A percentile compares a stretch with the other conserved stretches of the same genome.
Evolutionary conservation across 2,888 invertebrate genomes (phyloP).

Genomic region (Pharmacophagus antenor): DNA sequence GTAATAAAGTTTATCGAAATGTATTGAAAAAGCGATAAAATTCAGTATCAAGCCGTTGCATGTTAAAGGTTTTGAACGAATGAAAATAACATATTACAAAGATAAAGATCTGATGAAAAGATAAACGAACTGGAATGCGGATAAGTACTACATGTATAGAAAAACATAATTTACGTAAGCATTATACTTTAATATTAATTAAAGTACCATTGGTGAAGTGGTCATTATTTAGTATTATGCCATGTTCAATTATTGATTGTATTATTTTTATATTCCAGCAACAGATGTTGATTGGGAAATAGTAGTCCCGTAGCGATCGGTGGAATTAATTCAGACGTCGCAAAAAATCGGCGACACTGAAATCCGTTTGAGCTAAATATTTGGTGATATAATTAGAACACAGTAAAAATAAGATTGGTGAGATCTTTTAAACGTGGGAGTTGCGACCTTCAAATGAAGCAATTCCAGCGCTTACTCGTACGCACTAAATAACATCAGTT

Average conservation of each 20-base stretch:
- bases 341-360: conserved; percentile 37
- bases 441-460: conserved; percentile 63
- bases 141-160: conserved; percentile 38
- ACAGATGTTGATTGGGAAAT: background rate
- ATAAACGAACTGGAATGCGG: conserved; percentile 50
- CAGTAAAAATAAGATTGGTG: conserved; percentile 64
- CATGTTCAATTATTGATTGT: conserved; percentile 35
- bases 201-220: conserved; percentile 6
- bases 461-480: conserved; percentile 42
- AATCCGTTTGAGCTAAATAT: conserved; percentile 54
- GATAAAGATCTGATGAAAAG: conserved; percentile 38
- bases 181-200: conserved; percentile 2
- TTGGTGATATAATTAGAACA: conserved; percentile 62
- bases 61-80: conserved; percentile 13
- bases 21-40: conserved; percentile 6
- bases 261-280: background rate
- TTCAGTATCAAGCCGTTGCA: background rate
- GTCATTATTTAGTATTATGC: conserved; percentile 34
- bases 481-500: conserved; percentile 31
- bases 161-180: conserved; percentile 28
- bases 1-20: conserved; percentile 14
- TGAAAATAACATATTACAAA: conserved; percentile 24
- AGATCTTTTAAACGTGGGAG: conserved; percentile 64
- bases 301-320: background rate
- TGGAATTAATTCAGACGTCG: conserved; percentile 31